Percentiles rank a stretch among this genome's conserved stretches.
Conservation (phyloP, 2,888 invertebrate genomes). For the Nebria salina region DNA sequence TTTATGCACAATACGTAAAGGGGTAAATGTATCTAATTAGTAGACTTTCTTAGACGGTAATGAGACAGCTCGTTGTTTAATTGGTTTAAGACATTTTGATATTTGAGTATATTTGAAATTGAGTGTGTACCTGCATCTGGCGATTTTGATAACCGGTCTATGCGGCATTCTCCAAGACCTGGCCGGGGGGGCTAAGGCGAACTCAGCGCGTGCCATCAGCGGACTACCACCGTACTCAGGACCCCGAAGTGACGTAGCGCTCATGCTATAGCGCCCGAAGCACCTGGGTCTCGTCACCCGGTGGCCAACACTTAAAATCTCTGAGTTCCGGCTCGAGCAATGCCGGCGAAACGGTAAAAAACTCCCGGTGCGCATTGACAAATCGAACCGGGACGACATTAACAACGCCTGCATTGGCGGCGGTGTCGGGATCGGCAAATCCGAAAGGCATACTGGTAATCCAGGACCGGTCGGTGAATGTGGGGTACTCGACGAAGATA, state of each 20-base stretch:
- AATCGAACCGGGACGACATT: slow-evolving; percentile 40
- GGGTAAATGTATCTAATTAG: background rate
- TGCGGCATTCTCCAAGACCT: slow-evolving; percentile 64
- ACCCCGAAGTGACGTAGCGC: slow-evolving; percentile 24
- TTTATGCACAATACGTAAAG: background rate
- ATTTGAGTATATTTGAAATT: too few relatives aligned
- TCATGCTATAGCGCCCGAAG: slow-evolving; percentile 36
- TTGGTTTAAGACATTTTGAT: too few relatives aligned
- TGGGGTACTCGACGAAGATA: background rate
- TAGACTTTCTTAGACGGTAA: too few relatives aligned
- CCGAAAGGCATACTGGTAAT: slow-evolving; percentile 30
- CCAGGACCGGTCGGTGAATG: background rate
- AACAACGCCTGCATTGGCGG: slow-evolving; percentile 40
- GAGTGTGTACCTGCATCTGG: slow-evolving; percentile 59
- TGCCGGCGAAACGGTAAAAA: background rate
- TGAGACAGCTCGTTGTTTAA: too few relatives aligned
- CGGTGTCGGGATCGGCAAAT: slow-evolving; percentile 36
- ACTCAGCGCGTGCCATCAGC: slow-evolving; percentile 35
- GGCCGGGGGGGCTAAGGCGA: slow-evolving; percentile 58
- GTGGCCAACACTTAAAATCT: background rate
- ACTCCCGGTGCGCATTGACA: slow-evolving; percentile 12
- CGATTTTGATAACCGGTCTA: slow-evolving; percentile 64
- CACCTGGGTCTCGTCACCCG: slow-evolving; percentile 30
- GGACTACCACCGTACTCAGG: slow-evolving; percentile 37
- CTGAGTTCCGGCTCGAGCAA: background rate